Percentiles rank a stretch among this genome's conserved stretches.
Conservation (phyloP, 1,140 invertebrate species). For the Pseudachorutes palmiensis region DNA sequence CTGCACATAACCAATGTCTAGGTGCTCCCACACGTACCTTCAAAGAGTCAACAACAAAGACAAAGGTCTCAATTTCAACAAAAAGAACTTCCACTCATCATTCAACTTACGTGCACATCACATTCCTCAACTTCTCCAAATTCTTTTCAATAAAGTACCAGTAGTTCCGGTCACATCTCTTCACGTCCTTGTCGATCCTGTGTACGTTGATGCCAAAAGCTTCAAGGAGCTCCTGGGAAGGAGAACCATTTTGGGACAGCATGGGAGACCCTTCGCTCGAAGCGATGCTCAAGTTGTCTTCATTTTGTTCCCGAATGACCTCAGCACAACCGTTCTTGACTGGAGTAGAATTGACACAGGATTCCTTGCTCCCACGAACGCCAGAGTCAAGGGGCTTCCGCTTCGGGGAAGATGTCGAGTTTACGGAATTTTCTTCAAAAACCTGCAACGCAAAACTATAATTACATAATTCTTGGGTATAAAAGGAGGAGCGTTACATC, state of each 20-base stretch:
- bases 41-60: too few species aligned
- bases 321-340: neutral
- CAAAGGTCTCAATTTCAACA: too few species aligned
- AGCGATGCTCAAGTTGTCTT: neutral
- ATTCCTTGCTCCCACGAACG: neutral
- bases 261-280: constrained; percentile 65
- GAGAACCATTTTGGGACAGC: constrained; percentile 76
- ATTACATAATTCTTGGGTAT: too few species aligned
- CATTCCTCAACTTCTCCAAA: constrained; percentile 84
- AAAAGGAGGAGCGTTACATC: too few species aligned
- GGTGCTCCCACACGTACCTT: constrained; percentile 87
- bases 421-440: constrained; percentile 41
- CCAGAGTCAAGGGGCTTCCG: constrained; percentile 14
- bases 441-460: constrained; percentile 39
- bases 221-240: constrained; percentile 72
- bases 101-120: constrained; percentile 98
- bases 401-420: constrained; percentile 12
- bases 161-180: constrained; percentile 87
- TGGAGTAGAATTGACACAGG: neutral
- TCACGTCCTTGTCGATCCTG: constrained; percentile 92
- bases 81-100: too few species aligned
- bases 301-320: neutral
- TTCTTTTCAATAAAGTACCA: constrained; percentile 80
- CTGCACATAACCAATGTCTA: constrained; percentile 66
- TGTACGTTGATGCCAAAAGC: constrained; percentile 83